Conservation (phyloP, 2,888 invertebrate species). For the Lycophotia porphyrea region DNA sequence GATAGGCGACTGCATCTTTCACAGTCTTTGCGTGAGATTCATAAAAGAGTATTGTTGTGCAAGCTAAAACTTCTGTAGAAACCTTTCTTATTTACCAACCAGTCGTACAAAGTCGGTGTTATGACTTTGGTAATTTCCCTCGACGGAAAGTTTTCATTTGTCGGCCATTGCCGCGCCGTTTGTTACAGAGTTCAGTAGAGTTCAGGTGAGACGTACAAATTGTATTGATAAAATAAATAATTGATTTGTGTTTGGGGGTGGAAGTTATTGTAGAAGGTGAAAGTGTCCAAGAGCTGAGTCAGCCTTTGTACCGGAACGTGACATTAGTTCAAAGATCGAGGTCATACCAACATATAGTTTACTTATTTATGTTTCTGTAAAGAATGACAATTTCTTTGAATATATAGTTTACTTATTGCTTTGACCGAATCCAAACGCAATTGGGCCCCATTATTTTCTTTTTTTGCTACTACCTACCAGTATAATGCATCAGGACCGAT, state of each 20-base stretch:
- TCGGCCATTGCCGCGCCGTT: slow-evolving; percentile 50
- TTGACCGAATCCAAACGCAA: neutral
- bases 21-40: neutral
- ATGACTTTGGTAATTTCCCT: slow-evolving; percentile 80
- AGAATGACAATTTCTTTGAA: neutral
- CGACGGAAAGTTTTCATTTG: slow-evolving; percentile 76
- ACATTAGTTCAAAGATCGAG: neutral
- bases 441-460: no score
- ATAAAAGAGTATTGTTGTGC: neutral
- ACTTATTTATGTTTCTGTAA: neutral
- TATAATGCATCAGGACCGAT: neutral
- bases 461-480: neutral
- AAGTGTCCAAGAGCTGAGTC: neutral
- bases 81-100: slow-evolving; percentile 59
- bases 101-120: slow-evolving; percentile 72
- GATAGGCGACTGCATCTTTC: no score
- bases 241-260: slow-evolving; percentile 31
- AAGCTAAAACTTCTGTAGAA: slow-evolving; percentile 41
- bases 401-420: neutral
- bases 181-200: slow-evolving; percentile 42
- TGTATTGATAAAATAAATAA: slow-evolving; percentile 56
- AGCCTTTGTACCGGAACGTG: neutral
- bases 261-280: neutral
- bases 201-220: slow-evolving; percentile 53
- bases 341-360: neutral